These are phyloP conservation scores for Beris chalybata DNA, from an alignment of 2,888 invertebrate species.

Conservation along the genomic window DNA sequence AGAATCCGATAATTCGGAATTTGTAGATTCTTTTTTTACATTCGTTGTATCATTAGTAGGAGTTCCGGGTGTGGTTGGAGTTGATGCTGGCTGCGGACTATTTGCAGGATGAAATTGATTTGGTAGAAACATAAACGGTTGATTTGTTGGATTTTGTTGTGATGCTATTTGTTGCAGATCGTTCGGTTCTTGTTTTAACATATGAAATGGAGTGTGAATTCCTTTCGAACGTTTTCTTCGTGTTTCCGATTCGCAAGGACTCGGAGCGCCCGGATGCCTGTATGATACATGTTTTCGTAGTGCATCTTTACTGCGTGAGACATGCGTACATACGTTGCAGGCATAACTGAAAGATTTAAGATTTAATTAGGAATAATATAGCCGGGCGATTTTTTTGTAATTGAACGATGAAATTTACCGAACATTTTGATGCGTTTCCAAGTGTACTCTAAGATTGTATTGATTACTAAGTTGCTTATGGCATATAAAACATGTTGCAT, in stretches of 20 bases:
- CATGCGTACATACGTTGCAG: constrained; percentile 83
- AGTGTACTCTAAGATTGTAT: constrained; percentile 85
- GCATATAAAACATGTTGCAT: constrained; percentile 78
- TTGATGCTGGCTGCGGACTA: constrained; percentile 38
- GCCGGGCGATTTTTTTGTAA: not conserved
- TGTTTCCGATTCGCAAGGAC: constrained; percentile 56
- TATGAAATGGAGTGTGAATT: constrained; percentile 42
- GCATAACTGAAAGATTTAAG: constrained; percentile 64
- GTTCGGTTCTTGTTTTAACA: constrained; percentile 35
- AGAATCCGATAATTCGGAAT: constrained; percentile 33
- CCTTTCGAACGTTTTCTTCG: constrained; percentile 55
- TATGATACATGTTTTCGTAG: constrained; percentile 87
- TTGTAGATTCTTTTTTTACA: constrained; percentile 33
- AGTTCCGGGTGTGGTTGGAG: constrained; percentile 29
- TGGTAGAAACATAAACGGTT: constrained; percentile 53
- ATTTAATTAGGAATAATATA: not conserved
- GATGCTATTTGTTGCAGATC: constrained; percentile 37
- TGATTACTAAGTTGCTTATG: constrained; percentile 88
- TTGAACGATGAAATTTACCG: constrained; percentile 49
- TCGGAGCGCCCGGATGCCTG: constrained; percentile 68
- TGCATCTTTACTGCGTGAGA: constrained; percentile 84
- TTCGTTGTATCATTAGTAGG: constrained; percentile 26
- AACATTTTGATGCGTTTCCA: constrained; percentile 88
- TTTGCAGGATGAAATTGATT: constrained; percentile 53
- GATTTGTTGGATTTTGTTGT: constrained; percentile 41